phyloP scores from a whole-genome alignment of 2,888 invertebrate genomes.

The Mongoloraphidia duomilia region DNA sequence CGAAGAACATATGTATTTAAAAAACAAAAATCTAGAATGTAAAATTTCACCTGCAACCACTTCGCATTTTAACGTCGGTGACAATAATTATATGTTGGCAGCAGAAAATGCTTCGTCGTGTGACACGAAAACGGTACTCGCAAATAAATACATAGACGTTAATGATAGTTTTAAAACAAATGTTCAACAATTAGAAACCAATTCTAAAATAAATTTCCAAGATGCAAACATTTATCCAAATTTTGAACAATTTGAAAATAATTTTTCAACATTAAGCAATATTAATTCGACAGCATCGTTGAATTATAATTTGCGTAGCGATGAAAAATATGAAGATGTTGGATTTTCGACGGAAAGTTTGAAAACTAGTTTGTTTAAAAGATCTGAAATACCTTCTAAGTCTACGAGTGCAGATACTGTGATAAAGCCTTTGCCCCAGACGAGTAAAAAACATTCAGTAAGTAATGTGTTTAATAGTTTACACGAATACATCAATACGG shows the following conservation, averaged over 20 bases:
- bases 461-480: conserved; percentile 49
- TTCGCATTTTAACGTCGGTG: no score
- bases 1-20: no score
- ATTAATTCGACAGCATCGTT: not conserved
- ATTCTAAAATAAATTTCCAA: no score
- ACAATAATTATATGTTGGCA: no score
- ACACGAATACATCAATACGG: conserved; percentile 42
- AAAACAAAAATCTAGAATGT: no score
- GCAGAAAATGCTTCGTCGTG: no score
- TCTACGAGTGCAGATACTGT: not conserved
- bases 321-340: not conserved
- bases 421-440: not conserved
- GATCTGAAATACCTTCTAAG: conserved; percentile 10
- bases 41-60: no score
- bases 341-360: conserved; percentile 5
- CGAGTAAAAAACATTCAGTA: conserved; percentile 29
- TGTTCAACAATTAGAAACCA: no score
- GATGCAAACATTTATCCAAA: not conserved
- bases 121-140: no score
- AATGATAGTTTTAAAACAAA: no score
- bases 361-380: conserved; percentile 9
- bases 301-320: not conserved
- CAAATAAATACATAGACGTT: no score
- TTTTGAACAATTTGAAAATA: not conserved
- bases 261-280: not conserved